Base-by-base conservation (phyloP, 2,888 invertebrate genomes). In the Lordiphosa andalusiaca region DNA sequence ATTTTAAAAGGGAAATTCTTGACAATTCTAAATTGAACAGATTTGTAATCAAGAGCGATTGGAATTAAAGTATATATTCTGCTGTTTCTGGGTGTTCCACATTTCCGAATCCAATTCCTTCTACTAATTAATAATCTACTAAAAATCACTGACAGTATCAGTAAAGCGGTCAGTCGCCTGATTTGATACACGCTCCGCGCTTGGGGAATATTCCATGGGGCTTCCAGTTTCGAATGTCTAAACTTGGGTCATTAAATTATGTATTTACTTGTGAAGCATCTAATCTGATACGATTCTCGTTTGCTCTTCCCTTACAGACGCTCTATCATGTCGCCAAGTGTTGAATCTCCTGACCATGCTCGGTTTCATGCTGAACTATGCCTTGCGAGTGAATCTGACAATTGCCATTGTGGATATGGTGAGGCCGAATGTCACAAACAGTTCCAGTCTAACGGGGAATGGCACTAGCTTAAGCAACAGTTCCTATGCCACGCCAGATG, bases 351-450 rank as follows among this genome's bases (percentile, higher is more conserved):
- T 96, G 93, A 95, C 96, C 53, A 94, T 96, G 71, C 90, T 95
- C 67, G 96, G 96, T 64, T 96, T 96, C 90, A 95, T 96, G 95
- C 91, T 96, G 91, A 96, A 96, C 91, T 96, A 96, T 91, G 95
- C 96, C 89, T 90, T 96, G 33, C 92, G 96, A 49, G 95, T 96
- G 54, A 96, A 96, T 90, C 91, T 96, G 53, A 96, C 95, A 61
- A 95, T 96, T 68, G 95, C 96, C 63, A 94, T 96, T 71, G 95
- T 96, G 40, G 94, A 94, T 78, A 96, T 96, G 96, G 92, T 95
- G 1, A 60, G 68, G 39, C 84, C 77, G 21, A 84, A 80, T 61
- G 65, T 12, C 9, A 61, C 37, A 30, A 69, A 53, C 36, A 41
- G 0, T 7, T 53, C 54, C 21, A 51, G 10, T 4, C 33, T 48